These are phyloP conservation scores for Trematomus loennbergii DNA, from an alignment of 2,113 vertebrate species.

Conservation along the genomic window DNA sequence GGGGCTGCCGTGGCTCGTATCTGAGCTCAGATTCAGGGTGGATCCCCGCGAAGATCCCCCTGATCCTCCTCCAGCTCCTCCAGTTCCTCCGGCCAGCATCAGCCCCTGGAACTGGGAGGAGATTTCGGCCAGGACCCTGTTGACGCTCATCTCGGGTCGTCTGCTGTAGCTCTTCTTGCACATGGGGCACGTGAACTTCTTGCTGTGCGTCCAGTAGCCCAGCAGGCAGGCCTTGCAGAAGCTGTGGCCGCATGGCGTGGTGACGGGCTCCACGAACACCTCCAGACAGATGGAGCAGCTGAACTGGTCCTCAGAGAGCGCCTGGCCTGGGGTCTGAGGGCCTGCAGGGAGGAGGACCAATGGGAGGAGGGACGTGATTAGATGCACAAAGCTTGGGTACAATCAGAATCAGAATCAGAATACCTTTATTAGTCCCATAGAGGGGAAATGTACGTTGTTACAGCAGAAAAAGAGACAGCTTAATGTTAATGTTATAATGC, in stretches of 20 bases:
- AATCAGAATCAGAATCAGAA: too few relatives aligned
- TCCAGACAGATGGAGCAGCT: constrained; percentile 93
- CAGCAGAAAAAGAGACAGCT: too few relatives aligned
- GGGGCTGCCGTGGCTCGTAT: background rate
- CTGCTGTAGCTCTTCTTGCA: constrained; percentile 85
- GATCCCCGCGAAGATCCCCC: constrained; percentile 23
- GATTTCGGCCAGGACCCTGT: constrained; percentile 85
- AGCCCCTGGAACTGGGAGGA: constrained; percentile 80
- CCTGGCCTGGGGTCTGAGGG: constrained; percentile 45
- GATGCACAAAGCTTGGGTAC: background rate
- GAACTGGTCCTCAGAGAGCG: constrained; percentile 87
- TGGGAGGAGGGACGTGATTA: background rate
- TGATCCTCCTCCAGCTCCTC: background rate
- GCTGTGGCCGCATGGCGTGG: constrained; percentile 92
- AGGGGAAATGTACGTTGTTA: too few relatives aligned
- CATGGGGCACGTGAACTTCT: constrained; percentile 85
- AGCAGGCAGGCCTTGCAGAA: constrained; percentile 91
- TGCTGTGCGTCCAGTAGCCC: constrained; percentile 83
- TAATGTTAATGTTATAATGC: too few relatives aligned
- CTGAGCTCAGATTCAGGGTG: constrained; percentile 33
- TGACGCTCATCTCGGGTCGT: constrained; percentile 85
- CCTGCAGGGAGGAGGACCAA: constrained; percentile 21
- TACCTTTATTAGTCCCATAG: too few relatives aligned
- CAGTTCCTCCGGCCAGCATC: background rate
- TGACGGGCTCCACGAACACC: constrained; percentile 89